phyloP scores from a whole-genome alignment of 2,113 vertebrate genomes.

The Psittacula cyanocephala region DNA sequence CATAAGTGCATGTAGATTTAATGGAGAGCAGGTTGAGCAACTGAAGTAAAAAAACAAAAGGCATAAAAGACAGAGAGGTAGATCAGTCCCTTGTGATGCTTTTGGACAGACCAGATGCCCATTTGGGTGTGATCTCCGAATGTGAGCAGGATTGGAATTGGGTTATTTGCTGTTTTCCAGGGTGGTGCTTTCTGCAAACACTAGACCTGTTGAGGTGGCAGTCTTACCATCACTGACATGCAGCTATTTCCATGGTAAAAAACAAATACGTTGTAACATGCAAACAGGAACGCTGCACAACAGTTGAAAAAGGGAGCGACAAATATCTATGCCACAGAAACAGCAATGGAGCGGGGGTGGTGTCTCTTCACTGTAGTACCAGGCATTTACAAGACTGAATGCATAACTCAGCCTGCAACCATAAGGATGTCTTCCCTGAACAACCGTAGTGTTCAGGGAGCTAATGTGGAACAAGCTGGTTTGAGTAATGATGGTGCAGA shows the following conservation, averaged over 20 bases:
- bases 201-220: background rate
- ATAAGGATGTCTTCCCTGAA: background rate
- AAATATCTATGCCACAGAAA: background rate
- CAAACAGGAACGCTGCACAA: background rate
- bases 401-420: background rate
- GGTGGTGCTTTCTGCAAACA: background rate
- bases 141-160: accelerated
- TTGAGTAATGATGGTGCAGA: background rate
- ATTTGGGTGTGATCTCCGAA: background rate
- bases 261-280: background rate
- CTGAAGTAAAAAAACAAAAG: background rate
- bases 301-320: background rate
- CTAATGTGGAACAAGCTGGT: background rate
- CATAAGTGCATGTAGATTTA: background rate
- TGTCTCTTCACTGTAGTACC: background rate
- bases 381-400: background rate
- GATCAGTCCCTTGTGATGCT: background rate
- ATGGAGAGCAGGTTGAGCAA: slow-evolving; percentile 30
- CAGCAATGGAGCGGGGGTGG: background rate
- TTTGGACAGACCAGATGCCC: background rate
- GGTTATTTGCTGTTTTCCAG: background rate
- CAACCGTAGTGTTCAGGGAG: background rate
- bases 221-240: background rate
- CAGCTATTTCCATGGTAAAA: background rate
- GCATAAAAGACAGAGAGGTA: background rate